These are phyloP conservation scores for Notarius lentiginosus DNA, from an alignment of 2,113 vertebrate genomes.

Conservation along the genomic window DNA sequence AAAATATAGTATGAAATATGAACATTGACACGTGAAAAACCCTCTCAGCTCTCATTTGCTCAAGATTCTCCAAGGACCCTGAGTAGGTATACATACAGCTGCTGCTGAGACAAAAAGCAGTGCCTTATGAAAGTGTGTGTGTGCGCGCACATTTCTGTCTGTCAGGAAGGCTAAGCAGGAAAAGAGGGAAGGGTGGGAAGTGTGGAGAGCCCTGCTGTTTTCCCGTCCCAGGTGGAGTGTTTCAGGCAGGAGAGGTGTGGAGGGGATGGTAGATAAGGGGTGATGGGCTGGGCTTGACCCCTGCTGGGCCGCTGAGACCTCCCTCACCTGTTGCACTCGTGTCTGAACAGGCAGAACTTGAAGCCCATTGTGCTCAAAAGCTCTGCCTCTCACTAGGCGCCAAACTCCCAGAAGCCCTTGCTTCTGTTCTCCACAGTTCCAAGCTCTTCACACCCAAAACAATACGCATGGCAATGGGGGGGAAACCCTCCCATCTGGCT, in stretches of 20 bases:
- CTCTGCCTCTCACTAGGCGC: constrained; percentile 52
- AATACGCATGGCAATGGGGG: constrained; percentile 47
- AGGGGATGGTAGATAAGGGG: constrained; percentile 52
- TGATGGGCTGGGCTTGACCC: constrained; percentile 45
- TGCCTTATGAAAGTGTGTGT: constrained; percentile 31
- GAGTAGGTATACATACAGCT: constrained; percentile 39
- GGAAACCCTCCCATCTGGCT: constrained; percentile 66
- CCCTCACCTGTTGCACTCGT: constrained; percentile 71
- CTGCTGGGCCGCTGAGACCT: constrained; percentile 66
- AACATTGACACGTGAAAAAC: not conserved
- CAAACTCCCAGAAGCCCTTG: constrained; percentile 43
- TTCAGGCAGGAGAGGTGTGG: constrained; percentile 64
- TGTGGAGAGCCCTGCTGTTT: constrained; percentile 60
- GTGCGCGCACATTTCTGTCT: not conserved
- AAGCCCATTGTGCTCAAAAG: constrained; percentile 44
- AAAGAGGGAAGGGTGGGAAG: constrained; percentile 52
- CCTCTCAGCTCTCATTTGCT: not conserved
- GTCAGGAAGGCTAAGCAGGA: constrained; percentile 50
- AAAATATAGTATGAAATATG: too few relatives aligned
- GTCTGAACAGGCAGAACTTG: constrained; percentile 70
- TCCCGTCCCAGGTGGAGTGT: constrained; percentile 52
- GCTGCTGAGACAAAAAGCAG: constrained; percentile 35
- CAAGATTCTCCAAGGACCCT: constrained; percentile 15
- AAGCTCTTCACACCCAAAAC: constrained; percentile 49
- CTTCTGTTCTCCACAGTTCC: constrained; percentile 43